Conservation (phyloP, 1,140 invertebrate genomes). For the Macrocentrus cingulum region DNA sequence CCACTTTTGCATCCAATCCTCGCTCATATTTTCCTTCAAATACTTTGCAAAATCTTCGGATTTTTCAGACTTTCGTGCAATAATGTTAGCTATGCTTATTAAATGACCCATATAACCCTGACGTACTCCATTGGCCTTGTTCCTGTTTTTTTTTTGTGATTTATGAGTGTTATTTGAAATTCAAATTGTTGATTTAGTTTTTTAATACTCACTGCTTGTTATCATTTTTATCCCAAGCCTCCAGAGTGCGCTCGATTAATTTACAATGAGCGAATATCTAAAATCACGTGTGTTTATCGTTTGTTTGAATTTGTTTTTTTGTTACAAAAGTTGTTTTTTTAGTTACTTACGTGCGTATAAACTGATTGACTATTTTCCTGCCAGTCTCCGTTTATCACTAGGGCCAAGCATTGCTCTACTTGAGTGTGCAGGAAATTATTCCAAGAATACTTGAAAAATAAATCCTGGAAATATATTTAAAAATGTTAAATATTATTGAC, state of each 20-base stretch:
- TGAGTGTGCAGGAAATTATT: constrained; percentile 91
- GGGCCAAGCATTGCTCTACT: constrained; percentile 72
- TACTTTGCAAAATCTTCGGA: constrained; percentile 54
- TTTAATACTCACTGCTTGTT: constrained; percentile 57
- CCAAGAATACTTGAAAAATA: constrained; percentile 81
- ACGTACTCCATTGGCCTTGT: constrained; percentile 58
- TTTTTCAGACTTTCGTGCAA: constrained; percentile 58
- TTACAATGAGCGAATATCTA: constrained; percentile 71
- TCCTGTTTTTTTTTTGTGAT: constrained; percentile 33
- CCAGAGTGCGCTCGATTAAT: constrained; percentile 68
- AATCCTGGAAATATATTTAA: constrained; percentile 63
- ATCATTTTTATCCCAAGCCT: constrained; percentile 69
- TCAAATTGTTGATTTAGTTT: constrained; percentile 27
- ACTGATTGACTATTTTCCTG: constrained; percentile 55
- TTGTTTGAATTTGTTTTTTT: too few species aligned
- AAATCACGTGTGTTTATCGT: constrained; percentile 40
- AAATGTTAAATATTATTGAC: constrained; percentile 11
- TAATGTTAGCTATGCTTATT: constrained; percentile 71
- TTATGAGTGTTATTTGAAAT: background rate
- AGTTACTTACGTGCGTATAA: constrained; percentile 61
- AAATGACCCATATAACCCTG: constrained; percentile 79
- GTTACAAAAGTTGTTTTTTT: too few species aligned
- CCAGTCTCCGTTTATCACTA: constrained; percentile 63
- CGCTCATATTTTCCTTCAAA: constrained; percentile 61
- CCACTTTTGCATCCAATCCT: constrained; percentile 63